Evolutionary conservation across 2,113 vertebrate genomes (phyloP), one percentile per base, ranked within the genome.

Genomic region (Gobius niger): DNA sequence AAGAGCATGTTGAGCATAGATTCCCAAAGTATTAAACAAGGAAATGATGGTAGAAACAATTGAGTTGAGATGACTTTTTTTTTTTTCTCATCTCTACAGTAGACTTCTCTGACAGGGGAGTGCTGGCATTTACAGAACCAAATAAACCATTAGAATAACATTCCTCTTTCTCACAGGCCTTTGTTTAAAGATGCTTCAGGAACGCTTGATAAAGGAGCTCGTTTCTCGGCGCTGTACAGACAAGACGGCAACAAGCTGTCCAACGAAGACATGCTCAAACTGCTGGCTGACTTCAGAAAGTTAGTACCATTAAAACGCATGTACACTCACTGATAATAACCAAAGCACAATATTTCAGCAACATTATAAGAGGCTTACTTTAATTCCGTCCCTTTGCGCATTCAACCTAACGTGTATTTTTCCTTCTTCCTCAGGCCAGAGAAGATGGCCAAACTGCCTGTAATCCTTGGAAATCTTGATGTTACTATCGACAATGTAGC

Each of bases 171-270:
- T 87, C 89, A 65, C 87, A 99, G 98, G 88, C 89, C 94, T 0
- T 80, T 99, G 70, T 99, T 99, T 90, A 98, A 95, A 91, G 98
- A 99, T 76, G 88, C 93, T 59, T 95, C 93, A 60, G 96, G 97
- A 90, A 94, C 93, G 4, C 89, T 99, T 63, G 98, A 99, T 86
- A 98, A 96, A 92, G 93, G 88, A 52, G 93, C 94, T 84, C 94
- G 98, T 53, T 99, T 99, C 93, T 98, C 97, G 52, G 84, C 98
- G 73, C 91, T 99, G 72, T 99, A 96, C 91, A 91, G 94, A 77
- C 98, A 99, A 84, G 98, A 99, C 84, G 93, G 95, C 92, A 99
- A 95, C 91, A 99, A 99, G 73, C 93, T 99, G 52, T 98, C 96
- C 69, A 97, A 98, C 10, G 98, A 99, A 4, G 96, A 99, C 79